phyloP scores from a whole-genome alignment of 2,888 invertebrate genomes.

The Petrolisthes manimaculis region DNA sequence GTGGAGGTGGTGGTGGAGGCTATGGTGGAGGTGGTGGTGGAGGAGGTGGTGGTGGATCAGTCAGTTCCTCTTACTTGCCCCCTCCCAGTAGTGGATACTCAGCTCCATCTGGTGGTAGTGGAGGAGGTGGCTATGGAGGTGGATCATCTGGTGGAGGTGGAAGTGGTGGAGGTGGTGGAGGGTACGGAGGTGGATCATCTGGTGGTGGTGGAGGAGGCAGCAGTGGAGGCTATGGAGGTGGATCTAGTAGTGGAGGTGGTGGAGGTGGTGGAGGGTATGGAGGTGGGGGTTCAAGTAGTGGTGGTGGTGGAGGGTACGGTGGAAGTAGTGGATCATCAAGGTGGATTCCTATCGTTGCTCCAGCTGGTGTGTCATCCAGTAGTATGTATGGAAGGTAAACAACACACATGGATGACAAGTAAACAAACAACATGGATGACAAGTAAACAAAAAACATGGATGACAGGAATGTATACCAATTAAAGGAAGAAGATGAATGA shows the following conservation, averaged over 20 bases:
- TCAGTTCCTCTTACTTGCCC: background rate
- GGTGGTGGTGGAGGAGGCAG: background rate
- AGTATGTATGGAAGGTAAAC: background rate
- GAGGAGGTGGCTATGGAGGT: no score
- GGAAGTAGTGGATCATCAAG: background rate
- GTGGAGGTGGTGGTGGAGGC: no score
- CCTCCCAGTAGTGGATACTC: background rate
- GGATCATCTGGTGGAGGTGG: no score
- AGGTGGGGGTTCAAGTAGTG: background rate
- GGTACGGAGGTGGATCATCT: background rate
- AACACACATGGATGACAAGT: no score
- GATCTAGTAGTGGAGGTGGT: no score
- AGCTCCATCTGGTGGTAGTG: no score
- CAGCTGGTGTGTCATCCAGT: background rate
- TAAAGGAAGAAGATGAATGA: no score
- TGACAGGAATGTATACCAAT: no score
- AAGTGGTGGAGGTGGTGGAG: no score
- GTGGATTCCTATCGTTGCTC: background rate
- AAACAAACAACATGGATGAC: no score
- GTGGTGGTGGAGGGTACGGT: background rate
- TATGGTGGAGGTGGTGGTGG: slow-evolving; percentile 4
- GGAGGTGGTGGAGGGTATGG: background rate
- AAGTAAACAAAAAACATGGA: no score
- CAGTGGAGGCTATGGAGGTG: background rate
- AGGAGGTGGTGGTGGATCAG: background rate